These are phyloP conservation scores for Aldrovandia affinis DNA, from an alignment of 2,797 vertebrate genomes.

Conservation along the genomic window DNA sequence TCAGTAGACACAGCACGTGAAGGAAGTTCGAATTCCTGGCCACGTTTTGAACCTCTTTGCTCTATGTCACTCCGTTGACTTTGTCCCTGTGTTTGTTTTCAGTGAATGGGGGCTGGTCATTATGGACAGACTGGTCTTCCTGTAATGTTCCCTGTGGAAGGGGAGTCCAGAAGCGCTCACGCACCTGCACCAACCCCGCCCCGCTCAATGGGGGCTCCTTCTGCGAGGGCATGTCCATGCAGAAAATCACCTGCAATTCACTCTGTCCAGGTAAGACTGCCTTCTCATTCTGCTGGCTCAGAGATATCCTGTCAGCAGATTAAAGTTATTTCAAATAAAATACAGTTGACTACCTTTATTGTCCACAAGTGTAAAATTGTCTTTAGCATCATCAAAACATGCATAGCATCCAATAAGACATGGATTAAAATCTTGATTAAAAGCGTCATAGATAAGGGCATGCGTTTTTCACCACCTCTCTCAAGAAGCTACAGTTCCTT, in stretches of 20 bases:
- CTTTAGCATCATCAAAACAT: no score
- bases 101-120: constrained; percentile 98
- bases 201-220: constrained; percentile 95
- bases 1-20: neutral
- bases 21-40: neutral
- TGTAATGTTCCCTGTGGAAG: constrained; percentile 91
- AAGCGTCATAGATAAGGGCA: no score
- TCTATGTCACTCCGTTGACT: neutral
- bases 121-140: constrained; percentile 92
- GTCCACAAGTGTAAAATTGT: no score
- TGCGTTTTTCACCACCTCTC: no score
- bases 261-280: constrained; percentile 86
- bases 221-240: constrained; percentile 93
- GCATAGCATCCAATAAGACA: no score
- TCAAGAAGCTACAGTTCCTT: no score
- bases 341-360: no score
- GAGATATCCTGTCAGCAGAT: neutral
- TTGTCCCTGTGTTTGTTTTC: constrained; percentile 56
- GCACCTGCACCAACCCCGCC: constrained; percentile 95
- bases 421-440: no score
- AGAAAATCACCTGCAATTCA: constrained; percentile 92
- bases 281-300: neutral
- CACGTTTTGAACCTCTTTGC: neutral
- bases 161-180: constrained; percentile 91
- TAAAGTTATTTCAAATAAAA: neutral